A percentile compares a stretch with the other conserved stretches of the same genome.
Evolutionary conservation across 2,797 vertebrate genomes (phyloP).

Genomic region (Argyrosomus regius): DNA sequence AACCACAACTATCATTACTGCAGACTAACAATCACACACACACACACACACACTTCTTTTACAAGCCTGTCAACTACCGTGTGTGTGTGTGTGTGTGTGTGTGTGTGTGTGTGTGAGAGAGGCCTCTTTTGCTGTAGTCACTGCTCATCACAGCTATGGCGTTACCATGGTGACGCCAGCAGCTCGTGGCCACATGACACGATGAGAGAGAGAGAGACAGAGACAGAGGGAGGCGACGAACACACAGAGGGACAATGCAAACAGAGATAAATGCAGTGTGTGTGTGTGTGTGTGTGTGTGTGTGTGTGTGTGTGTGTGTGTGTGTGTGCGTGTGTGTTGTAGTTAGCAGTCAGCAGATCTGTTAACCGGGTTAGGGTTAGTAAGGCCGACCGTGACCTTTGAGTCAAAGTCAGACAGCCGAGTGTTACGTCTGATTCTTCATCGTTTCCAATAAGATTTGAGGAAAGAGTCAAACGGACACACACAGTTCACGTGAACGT

Average conservation of each 20-base stretch:
- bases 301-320: conserved; percentile 13
- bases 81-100: background rate
- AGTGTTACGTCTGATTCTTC: too few species aligned
- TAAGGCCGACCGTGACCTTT: conserved; percentile 28
- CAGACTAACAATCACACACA: background rate
- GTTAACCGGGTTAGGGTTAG: background rate
- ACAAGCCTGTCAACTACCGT: conserved; percentile 17
- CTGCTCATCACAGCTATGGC: conserved; percentile 50
- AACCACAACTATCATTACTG: background rate
- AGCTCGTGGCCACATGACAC: conserved; percentile 53
- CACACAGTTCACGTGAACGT: background rate
- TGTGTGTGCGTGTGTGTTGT: conserved; percentile 46
- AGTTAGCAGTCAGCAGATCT: conserved; percentile 56
- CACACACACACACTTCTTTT: background rate
- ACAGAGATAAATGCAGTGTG: conserved; percentile 56
- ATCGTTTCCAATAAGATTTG: too few species aligned
- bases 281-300: conserved; percentile 20
- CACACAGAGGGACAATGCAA: conserved; percentile 61
- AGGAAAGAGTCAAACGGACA: too few species aligned
- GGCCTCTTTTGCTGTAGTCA: conserved; percentile 38
- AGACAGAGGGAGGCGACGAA: conserved; percentile 34
- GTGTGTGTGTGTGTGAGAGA: background rate
- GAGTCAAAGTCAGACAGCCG: conserved; percentile 35
- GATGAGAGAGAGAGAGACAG: conserved; percentile 22
- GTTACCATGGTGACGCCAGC: conserved; percentile 65